Percentiles rank a stretch among this genome's conserved stretches.
Conservation (phyloP, 2,113 vertebrate species). For the Anas platyrhynchos region DNA sequence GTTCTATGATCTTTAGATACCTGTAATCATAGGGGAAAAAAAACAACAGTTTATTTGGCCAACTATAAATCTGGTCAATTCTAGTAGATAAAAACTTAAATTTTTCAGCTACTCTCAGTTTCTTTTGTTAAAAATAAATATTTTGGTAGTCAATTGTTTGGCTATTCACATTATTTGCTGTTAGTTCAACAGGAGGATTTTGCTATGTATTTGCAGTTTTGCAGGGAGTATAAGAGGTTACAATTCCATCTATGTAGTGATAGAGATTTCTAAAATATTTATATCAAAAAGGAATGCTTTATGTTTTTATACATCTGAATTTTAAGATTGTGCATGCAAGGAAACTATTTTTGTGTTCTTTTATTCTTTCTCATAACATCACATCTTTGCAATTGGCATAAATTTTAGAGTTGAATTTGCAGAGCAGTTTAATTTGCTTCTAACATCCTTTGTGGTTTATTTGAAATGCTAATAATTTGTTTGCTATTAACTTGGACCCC, state of each 20-base stretch:
- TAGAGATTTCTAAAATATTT: neutral
- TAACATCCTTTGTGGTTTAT: neutral
- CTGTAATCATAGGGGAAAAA: neutral
- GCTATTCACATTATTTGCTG: neutral
- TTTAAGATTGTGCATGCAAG: neutral
- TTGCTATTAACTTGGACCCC: neutral
- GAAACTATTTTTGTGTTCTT: neutral
- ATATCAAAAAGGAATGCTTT: neutral
- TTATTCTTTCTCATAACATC: neutral
- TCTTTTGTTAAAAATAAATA: neutral
- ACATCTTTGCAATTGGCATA: neutral
- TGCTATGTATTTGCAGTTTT: neutral
- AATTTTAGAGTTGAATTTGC: neutral
- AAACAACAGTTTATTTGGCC: neutral
- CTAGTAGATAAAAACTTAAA: neutral
- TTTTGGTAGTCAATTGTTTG: neutral
- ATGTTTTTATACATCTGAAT: neutral
- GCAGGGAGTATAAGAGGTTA: neutral
- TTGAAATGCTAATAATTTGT: slow-evolving; percentile 16
- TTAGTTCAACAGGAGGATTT: neutral
- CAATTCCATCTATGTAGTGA: neutral
- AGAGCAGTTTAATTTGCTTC: neutral
- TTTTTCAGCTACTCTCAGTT: neutral
- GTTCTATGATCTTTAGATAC: neutral
- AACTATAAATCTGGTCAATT: neutral